Evolutionary conservation across 2,113 vertebrate species (phyloP).

Genomic region (Bufo gargarizans): DNA sequence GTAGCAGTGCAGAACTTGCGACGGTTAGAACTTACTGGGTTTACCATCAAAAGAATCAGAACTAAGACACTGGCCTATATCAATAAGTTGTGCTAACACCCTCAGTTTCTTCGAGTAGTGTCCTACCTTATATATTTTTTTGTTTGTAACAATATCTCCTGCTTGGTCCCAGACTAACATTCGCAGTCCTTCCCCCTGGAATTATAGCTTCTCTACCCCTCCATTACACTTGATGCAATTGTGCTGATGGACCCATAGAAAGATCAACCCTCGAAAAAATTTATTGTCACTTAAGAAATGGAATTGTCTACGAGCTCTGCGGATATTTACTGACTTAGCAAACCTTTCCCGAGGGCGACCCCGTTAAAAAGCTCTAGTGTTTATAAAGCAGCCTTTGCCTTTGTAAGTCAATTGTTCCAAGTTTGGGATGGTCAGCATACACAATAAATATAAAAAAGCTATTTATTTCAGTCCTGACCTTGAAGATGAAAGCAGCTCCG

Average conservation of each 20-base stretch:
- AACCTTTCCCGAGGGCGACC: conserved; percentile 21
- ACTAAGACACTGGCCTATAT: no score
- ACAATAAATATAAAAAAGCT: conserved; percentile 43
- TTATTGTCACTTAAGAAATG: conserved; percentile 23
- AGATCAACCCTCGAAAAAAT: conserved; percentile 7
- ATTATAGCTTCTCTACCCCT: background rate
- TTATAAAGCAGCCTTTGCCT: conserved; percentile 19
- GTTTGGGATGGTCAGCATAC: conserved; percentile 28
- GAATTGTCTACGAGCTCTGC: conserved; percentile 8
- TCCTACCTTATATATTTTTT: no score
- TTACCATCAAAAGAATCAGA: no score
- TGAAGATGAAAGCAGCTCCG: background rate
- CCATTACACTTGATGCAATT: conserved; percentile 7
- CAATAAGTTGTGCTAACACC: no score
- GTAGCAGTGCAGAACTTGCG: no score
- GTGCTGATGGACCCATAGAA: background rate
- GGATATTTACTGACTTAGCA: conserved; percentile 33
- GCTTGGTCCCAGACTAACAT: background rate
- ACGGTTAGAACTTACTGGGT: no score
- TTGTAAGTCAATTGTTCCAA: conserved; percentile 39
- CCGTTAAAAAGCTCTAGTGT: background rate
- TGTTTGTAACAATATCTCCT: background rate
- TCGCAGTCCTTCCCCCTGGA: background rate
- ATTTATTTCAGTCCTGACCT: conserved; percentile 43
- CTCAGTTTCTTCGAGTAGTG: no score